A percentile compares a stretch with the other conserved stretches of the same genome.
Evolutionary conservation across 2,797 vertebrate genomes (phyloP).

Genomic region (Fratercula arctica): DNA sequence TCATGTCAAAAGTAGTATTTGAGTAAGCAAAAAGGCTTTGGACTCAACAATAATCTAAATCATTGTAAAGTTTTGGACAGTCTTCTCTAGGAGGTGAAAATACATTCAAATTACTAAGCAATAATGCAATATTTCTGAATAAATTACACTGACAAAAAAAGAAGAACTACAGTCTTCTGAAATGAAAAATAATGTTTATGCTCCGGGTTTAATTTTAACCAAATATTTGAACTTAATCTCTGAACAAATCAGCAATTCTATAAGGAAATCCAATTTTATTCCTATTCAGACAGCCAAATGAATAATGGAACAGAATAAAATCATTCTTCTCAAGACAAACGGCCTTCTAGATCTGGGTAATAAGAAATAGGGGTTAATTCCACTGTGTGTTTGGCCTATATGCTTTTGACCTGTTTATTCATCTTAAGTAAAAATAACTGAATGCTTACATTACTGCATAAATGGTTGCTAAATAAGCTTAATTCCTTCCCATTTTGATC

Average conservation of each 20-base stretch:
- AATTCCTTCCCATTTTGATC: neutral
- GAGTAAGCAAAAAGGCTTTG: neutral
- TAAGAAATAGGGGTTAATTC: neutral
- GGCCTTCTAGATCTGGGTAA: neutral
- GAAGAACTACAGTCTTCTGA: neutral
- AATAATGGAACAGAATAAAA: conserved; percentile 8
- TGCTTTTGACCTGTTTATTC: neutral
- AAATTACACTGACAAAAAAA: neutral
- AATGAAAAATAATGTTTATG: conserved; percentile 1
- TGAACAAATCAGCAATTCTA: conserved; percentile 23
- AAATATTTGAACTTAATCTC: conserved; percentile 21
- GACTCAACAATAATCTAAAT: neutral
- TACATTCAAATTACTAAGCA: neutral
- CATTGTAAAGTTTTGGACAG: neutral
- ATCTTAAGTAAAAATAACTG: neutral
- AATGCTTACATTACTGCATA: neutral
- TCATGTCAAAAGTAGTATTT: neutral
- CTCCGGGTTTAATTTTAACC: neutral
- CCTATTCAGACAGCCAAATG: neutral
- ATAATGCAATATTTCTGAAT: neutral
- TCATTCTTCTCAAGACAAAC: neutral
- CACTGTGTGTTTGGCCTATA: neutral
- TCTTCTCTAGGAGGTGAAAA: neutral
- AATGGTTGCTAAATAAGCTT: neutral
- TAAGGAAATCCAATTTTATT: neutral